Evolutionary conservation across 2,113 vertebrate genomes (phyloP).

Genomic region (Dipodomys merriami): DNA sequence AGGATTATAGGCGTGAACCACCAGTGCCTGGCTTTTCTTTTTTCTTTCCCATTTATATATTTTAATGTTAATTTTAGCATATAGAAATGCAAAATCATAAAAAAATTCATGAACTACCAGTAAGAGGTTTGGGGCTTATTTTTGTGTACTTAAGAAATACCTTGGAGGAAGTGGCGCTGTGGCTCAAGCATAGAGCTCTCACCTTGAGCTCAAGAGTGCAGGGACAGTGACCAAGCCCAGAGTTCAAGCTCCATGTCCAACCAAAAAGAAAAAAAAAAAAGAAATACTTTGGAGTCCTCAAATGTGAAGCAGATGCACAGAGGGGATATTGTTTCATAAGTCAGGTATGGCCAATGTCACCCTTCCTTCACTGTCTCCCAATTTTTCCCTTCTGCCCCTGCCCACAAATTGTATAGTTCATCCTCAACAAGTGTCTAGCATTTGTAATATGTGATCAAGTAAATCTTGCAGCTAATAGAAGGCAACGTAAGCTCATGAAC

Average conservation of each 20-base stretch:
- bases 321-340: too few relatives aligned
- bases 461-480: not conserved
- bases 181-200: too few relatives aligned
- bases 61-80: slow-evolving; percentile 66
- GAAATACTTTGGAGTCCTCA: slow-evolving; percentile 61
- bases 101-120: slow-evolving; percentile 27
- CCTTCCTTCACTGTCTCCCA: too few relatives aligned
- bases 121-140: slow-evolving; percentile 66
- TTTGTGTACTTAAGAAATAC: slow-evolving; percentile 49
- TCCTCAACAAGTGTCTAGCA: not conserved
- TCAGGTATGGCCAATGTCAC: too few relatives aligned
- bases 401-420: too few relatives aligned
- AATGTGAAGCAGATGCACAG: not conserved
- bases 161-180: not conserved
- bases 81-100: slow-evolving; percentile 61
- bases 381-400: too few relatives aligned
- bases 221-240: too few relatives aligned
- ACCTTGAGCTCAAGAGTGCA: too few relatives aligned
- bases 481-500: not conserved
- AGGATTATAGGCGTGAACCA: too few relatives aligned
- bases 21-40: too few relatives aligned
- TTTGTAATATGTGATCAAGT: slow-evolving; percentile 4
- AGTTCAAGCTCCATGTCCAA: too few relatives aligned
- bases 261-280: not conserved
- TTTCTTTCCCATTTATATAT: not conserved